Evolutionary conservation across 2,113 vertebrate genomes (phyloP).

Genomic region (Neogobius melanostomus): DNA sequence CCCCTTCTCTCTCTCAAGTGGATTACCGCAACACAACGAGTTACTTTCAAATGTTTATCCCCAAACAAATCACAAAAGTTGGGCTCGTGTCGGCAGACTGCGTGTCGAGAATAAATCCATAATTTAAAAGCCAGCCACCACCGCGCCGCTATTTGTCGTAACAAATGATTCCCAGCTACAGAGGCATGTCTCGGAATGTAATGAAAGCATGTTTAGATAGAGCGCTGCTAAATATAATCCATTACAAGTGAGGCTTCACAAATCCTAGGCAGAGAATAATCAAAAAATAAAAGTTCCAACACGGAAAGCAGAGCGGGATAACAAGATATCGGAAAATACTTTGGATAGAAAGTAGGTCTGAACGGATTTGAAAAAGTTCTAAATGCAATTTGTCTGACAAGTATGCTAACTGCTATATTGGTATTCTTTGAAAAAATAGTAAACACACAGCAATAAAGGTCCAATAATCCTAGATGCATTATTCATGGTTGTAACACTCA

Average conservation of each 20-base stretch:
- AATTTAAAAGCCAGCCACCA: conserved; percentile 19
- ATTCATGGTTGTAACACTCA: too few species aligned
- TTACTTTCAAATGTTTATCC: conserved; percentile 35
- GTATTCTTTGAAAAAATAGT: too few species aligned
- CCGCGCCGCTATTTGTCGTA: neutral
- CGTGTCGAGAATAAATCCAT: conserved; percentile 23
- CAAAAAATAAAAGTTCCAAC: conserved; percentile 1
- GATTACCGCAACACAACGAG: conserved; percentile 26
- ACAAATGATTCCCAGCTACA: conserved; percentile 2
- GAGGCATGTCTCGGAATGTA: conserved; percentile 1
- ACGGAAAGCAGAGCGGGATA: neutral
- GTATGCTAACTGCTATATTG: too few species aligned
- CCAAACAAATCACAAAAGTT: conserved; percentile 24
- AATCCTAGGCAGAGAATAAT: neutral
- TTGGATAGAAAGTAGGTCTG: too few species aligned
- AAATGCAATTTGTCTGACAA: too few species aligned
- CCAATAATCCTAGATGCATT: too few species aligned
- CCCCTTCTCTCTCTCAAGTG: conserved; percentile 28
- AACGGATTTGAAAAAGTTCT: too few species aligned
- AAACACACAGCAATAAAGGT: too few species aligned
- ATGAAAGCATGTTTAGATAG: conserved; percentile 10
- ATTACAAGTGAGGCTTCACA: neutral
- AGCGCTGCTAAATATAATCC: conserved; percentile 9
- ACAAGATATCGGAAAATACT: neutral
- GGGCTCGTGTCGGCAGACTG: neutral